phyloP scores from a whole-genome alignment of 64 coral and sea anemone genomes.

The Montipora cactus region DNA sequence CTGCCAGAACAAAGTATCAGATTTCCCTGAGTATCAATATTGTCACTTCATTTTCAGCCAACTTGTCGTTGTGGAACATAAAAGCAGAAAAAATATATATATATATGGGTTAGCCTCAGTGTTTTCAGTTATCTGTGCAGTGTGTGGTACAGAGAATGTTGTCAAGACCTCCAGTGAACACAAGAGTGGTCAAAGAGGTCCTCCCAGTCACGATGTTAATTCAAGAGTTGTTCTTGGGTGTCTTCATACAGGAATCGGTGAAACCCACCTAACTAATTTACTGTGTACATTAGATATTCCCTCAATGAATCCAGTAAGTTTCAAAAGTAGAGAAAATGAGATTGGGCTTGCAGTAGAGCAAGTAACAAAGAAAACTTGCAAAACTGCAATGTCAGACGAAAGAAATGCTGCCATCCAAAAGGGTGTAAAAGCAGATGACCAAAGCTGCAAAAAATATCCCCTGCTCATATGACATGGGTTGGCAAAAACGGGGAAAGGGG shows the following conservation, averaged over 20 bases:
- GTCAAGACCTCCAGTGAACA: conserved; percentile 62
- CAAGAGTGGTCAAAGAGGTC: conserved; percentile 56
- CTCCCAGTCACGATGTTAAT: conserved; percentile 60
- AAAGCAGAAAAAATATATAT: conserved; percentile 25
- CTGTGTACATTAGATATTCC: conserved; percentile 71
- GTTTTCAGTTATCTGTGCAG: conserved; percentile 52
- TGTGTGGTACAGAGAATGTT: conserved; percentile 47
- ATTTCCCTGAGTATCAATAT: conserved; percentile 23
- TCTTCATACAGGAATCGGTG: conserved; percentile 68
- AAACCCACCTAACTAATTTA: conserved; percentile 51
- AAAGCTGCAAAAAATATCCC: no score
- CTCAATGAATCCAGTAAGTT: conserved; percentile 30
- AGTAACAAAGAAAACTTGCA: no score
- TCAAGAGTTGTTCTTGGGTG: conserved; percentile 65
- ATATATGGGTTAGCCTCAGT: conserved; percentile 31
- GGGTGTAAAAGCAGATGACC: no score
- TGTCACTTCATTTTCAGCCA: conserved; percentile 8
- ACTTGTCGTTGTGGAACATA: conserved; percentile 43
- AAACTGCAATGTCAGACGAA: no score
- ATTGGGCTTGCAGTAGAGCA: no score
- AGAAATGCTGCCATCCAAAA: no score
- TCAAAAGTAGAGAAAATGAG: neutral
- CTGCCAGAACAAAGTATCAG: neutral
- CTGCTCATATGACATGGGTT: no score
- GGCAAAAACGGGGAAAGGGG: no score